Conservation (phyloP, 1,140 invertebrate genomes). For the Agrypnia vestita region DNA sequence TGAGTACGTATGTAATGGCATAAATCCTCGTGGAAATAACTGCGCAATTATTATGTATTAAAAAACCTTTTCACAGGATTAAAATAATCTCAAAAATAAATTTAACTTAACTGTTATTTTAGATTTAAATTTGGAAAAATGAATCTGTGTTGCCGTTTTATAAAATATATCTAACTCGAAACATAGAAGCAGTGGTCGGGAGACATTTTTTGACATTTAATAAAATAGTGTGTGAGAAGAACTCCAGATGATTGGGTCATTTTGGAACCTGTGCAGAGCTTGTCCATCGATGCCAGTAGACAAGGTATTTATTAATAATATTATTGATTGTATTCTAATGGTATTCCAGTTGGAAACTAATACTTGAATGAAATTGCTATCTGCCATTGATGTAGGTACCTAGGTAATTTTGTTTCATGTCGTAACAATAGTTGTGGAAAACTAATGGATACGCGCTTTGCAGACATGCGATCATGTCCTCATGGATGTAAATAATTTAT, state of each 20-base stretch:
- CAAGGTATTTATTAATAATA: slow-evolving; percentile 79
- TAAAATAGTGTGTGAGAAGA: slow-evolving; percentile 38
- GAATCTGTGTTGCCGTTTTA: slow-evolving; percentile 16
- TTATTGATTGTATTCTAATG: not conserved
- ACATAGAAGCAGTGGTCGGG: slow-evolving; percentile 14
- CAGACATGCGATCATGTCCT: no score
- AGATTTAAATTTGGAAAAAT: slow-evolving; percentile 29
- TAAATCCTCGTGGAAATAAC: not conserved
- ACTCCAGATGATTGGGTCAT: slow-evolving; percentile 89
- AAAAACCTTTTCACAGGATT: not conserved
- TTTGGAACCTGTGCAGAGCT: slow-evolving; percentile 94
- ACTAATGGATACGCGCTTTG: no score
- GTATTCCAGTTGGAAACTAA: no score
- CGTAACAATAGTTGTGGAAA: no score
- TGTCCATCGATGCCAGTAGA: slow-evolving; percentile 94
- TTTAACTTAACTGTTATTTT: not conserved
- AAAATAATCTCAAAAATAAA: not conserved
- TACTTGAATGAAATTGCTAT: no score
- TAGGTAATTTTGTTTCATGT: no score
- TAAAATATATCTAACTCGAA: slow-evolving; percentile 9
- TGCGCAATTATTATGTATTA: slow-evolving; percentile 1
- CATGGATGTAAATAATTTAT: no score
- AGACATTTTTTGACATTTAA: slow-evolving; percentile 20
- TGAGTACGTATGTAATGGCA: not conserved
- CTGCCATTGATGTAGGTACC: no score